Evolutionary conservation across 2,113 vertebrate species (phyloP).

Genomic region (Leucopsar rothschildi): DNA sequence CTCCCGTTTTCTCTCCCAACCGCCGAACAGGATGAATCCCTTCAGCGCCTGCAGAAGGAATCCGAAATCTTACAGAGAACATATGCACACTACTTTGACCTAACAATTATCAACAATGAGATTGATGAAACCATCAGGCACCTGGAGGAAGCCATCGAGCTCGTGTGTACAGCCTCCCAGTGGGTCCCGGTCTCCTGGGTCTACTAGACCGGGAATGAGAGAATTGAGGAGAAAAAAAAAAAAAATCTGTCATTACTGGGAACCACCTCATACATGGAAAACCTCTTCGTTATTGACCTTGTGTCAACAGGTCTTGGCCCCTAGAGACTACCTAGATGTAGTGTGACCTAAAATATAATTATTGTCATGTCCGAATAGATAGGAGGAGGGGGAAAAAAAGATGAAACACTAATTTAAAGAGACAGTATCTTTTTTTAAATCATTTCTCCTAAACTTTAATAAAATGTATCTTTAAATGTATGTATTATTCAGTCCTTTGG

Average conservation of each 20-base stretch:
- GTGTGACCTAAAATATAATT: slow-evolving; percentile 94
- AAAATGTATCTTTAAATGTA: slow-evolving; percentile 84
- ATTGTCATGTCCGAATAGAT: slow-evolving; percentile 96
- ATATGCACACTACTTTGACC: slow-evolving; percentile 97
- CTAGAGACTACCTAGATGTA: slow-evolving; percentile 89
- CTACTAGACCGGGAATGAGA: slow-evolving; percentile 79
- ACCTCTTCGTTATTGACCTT: slow-evolving; percentile 79
- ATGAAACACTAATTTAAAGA: slow-evolving; percentile 82
- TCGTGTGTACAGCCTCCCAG: slow-evolving; percentile 93
- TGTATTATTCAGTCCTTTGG: slow-evolving; percentile 83
- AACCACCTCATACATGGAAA: slow-evolving; percentile 77
- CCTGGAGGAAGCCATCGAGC: slow-evolving; percentile 96
- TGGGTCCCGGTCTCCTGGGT: slow-evolving; percentile 99
- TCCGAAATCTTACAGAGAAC: slow-evolving; percentile 98
- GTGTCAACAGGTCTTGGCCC: slow-evolving; percentile 81
- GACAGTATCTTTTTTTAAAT: slow-evolving; percentile 85
- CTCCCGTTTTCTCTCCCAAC: slow-evolving; percentile 22
- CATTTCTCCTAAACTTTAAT: slow-evolving; percentile 82
- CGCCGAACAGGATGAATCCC: slow-evolving; percentile 86
- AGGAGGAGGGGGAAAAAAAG: slow-evolving; percentile 76
- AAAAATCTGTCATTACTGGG: slow-evolving; percentile 67
- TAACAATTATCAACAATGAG: slow-evolving; percentile 99
- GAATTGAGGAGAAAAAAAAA: slow-evolving; percentile 2
- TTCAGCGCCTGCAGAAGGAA: slow-evolving; percentile 98
- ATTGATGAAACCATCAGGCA: slow-evolving; percentile 98